These are phyloP conservation scores for Bos taurus DNA, from an alignment of 2,113 vertebrate species.

Conservation along the genomic window DNA sequence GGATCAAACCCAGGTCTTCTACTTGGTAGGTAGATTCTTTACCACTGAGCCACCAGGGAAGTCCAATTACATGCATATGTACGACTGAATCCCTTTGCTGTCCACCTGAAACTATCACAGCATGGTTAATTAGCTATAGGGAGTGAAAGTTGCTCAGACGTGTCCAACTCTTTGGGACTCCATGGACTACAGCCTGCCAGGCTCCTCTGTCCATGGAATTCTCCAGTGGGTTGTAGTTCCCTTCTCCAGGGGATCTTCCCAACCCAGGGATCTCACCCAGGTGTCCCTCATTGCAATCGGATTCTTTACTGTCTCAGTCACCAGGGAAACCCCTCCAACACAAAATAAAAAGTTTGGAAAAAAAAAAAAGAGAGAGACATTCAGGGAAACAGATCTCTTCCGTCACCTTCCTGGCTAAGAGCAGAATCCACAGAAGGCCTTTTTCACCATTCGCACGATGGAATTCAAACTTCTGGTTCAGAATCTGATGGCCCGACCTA, in stretches of 20 bases:
- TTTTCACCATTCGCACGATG: background rate
- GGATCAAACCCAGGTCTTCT: background rate
- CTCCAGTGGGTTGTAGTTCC: background rate
- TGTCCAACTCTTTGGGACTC: background rate
- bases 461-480: background rate
- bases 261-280: background rate
- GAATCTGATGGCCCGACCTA: background rate
- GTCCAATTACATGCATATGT: background rate
- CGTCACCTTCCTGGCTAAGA: background rate
- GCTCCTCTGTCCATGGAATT: background rate
- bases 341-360: background rate
- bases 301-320: background rate
- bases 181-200: background rate
- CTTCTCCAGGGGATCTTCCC: background rate
- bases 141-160: background rate
- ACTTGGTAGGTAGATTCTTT: background rate
- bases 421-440: background rate
- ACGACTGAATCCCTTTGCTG: background rate
- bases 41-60: background rate
- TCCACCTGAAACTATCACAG: background rate
- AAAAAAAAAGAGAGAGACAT: background rate
- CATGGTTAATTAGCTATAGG: background rate
- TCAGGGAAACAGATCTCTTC: background rate
- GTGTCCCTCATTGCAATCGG: background rate
- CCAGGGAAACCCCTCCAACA: background rate